Evolutionary conservation across 2,888 invertebrate species (phyloP), one percentile per base, ranked within the genome.

Genomic region (Dusona sp.): DNA sequence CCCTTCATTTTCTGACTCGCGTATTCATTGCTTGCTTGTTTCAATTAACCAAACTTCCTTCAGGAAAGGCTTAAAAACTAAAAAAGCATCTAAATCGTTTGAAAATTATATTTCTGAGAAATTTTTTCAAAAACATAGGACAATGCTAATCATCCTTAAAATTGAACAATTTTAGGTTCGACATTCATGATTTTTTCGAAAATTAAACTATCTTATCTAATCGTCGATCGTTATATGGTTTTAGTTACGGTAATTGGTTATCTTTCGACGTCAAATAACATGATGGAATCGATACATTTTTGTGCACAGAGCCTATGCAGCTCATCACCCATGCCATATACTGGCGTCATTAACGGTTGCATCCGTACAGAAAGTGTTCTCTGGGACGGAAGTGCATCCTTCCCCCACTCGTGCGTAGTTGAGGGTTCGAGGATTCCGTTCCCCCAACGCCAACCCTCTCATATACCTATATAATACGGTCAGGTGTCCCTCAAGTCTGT

Each of bases 341-440:
- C 70, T 80, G 61, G 72, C 86, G 81, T 89, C 87, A 88, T 91
- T 91, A 90, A 85, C 82, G 85, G 90, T 88, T 89, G 90, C 90
- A 91, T 88, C 89, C 87, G 86, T 86, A 90, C 91, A 91, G 90
- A 91, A 92, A 91, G 91, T 90, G 90, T 90, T 90, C 87, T 84
- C 83, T 89, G 89, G 91, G 90, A 89, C 92, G 93, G 93, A 93
- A 93, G 92, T 91, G 92, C 93, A 93, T 93, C 93, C 90, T 93
- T 90, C 90, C 89, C 91, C 91, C 90, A 88, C 89, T 78, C 25
- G 11, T 29, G 25, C 8, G 0, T 4, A 65, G 29, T 22, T 33
- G 78, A 64, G 57, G 45, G 57, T 51, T 73, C 80, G 80, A 38
- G 61, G 57, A 75, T 80, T 80, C 67, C 78, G 61, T 83, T 78